These are phyloP conservation scores for Dryobotodes eremita DNA, from an alignment of 2,888 invertebrate genomes.

Conservation along the genomic window DNA sequence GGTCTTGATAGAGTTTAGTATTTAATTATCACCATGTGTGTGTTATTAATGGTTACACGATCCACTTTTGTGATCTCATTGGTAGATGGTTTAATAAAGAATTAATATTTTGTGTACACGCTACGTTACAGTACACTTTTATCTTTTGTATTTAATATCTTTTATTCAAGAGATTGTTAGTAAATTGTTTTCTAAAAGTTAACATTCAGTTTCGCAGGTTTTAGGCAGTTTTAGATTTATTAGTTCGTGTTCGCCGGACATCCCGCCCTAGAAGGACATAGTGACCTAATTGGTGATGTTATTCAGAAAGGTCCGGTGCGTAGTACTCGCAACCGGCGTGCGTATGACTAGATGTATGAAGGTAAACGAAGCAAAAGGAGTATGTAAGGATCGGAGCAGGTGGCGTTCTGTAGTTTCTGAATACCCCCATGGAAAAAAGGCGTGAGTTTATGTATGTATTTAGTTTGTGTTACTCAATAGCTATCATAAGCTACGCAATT, in stretches of 20 bases:
- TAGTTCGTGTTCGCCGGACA: neutral
- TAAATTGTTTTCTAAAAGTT: neutral
- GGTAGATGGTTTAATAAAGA: conserved; percentile 33
- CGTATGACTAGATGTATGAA: neutral
- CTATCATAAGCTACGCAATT: neutral
- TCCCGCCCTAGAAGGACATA: neutral
- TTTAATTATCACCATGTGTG: conserved; percentile 38
- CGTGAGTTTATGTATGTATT: no score
- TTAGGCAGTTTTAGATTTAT: neutral
- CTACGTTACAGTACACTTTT: neutral
- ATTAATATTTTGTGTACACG: conserved; percentile 7
- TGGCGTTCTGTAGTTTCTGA: neutral
- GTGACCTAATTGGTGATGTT: neutral
- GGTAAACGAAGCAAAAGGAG: no score
- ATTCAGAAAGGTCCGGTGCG: no score
- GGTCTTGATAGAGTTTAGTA: conserved; percentile 37
- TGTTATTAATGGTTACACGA: conserved; percentile 37
- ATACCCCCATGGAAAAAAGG: neutral
- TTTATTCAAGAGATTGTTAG: neutral
- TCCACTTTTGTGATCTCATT: conserved; percentile 35
- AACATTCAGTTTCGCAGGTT: neutral
- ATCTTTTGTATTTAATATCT: neutral
- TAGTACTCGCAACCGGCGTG: no score
- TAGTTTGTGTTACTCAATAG: neutral
- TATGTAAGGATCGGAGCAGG: neutral